Percentiles rank a stretch among this genome's conserved stretches.
These are phyloP conservation scores for Liodrosophila aerea DNA, from an alignment of 2,888 invertebrate species.

Conservation along the genomic window DNA sequence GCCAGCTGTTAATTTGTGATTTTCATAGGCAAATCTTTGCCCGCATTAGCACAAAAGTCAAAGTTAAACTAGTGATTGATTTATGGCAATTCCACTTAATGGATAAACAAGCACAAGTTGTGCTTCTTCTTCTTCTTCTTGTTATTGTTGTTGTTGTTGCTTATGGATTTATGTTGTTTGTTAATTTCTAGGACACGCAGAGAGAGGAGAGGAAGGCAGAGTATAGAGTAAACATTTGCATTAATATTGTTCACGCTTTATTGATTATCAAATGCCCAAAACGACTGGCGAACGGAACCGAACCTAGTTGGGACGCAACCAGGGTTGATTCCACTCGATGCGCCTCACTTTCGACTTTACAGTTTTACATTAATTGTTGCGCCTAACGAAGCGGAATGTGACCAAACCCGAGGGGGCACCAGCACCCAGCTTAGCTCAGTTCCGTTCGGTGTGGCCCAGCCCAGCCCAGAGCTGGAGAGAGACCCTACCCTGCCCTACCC, in stretches of 20 bases:
- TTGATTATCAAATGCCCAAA: constrained; percentile 53
- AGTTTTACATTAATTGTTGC: constrained; percentile 62
- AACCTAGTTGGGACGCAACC: constrained; percentile 5
- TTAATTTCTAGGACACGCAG: constrained; percentile 33
- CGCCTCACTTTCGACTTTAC: constrained; percentile 7
- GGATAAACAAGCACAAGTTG: constrained; percentile 50
- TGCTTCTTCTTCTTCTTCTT: constrained; percentile 3
- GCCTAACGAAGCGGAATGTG: constrained; percentile 73
- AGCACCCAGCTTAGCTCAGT: not conserved
- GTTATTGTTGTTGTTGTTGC: constrained; percentile 2
- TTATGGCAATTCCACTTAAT: constrained; percentile 53
- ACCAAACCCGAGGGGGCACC: constrained; percentile 41
- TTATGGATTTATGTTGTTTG: constrained; percentile 19
- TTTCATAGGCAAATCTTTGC: not conserved
- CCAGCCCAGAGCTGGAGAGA: constrained; percentile 1
- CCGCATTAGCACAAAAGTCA: constrained; percentile 36
- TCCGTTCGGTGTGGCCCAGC: not conserved
- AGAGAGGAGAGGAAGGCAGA: not conserved
- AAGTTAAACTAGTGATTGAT: constrained; percentile 60
- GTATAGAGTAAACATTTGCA: constrained; percentile 45
- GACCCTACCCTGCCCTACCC: constrained; percentile 2
- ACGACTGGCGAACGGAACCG: too few species aligned
- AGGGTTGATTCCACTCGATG: constrained; percentile 10
- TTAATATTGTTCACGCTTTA: constrained; percentile 70
- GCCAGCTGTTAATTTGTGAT: not conserved